Conservation (phyloP, 2,888 invertebrate genomes). For the Thera britannica region DNA sequence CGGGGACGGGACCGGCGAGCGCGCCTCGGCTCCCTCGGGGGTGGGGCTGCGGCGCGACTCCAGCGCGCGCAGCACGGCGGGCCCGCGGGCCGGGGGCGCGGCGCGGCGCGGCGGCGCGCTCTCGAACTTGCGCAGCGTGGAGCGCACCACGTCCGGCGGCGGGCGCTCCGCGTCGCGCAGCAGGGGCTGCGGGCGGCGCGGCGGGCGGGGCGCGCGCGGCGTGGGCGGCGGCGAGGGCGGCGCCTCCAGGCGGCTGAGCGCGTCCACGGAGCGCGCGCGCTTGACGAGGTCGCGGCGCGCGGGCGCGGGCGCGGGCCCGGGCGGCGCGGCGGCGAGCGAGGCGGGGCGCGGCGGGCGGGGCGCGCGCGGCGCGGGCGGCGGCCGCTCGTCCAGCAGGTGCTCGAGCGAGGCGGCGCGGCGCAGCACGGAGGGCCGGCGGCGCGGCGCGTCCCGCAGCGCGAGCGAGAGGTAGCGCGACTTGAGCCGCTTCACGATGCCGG, state of each 20-base stretch:
- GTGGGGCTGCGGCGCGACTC: constrained; percentile 67
- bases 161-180: constrained; percentile 86
- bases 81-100: constrained; percentile 79
- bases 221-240: constrained; percentile 85
- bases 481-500: constrained; percentile 95
- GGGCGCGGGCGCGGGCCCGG: constrained; percentile 48
- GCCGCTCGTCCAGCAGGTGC: constrained; percentile 90
- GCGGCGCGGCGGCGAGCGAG: constrained; percentile 46
- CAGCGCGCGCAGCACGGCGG: constrained; percentile 69
- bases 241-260: constrained; percentile 88
- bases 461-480: constrained; percentile 94
- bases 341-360: constrained; percentile 58
- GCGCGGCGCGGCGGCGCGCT: constrained; percentile 84
- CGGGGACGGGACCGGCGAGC: constrained; percentile 81
- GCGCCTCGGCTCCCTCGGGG: constrained; percentile 58
- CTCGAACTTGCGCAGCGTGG: constrained; percentile 94
- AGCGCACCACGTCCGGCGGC: constrained; percentile 94
- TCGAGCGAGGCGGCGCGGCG: constrained; percentile 94
- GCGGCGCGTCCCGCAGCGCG: constrained; percentile 90
- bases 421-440: constrained; percentile 88
- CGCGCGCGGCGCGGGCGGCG: constrained; percentile 54
- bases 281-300: constrained; percentile 88
- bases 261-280: constrained; percentile 94
- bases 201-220: constrained; percentile 79
- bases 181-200: constrained; percentile 78